Base-by-base conservation (phyloP, 2,797 vertebrate genomes). In the Streptopelia turtur region DNA sequence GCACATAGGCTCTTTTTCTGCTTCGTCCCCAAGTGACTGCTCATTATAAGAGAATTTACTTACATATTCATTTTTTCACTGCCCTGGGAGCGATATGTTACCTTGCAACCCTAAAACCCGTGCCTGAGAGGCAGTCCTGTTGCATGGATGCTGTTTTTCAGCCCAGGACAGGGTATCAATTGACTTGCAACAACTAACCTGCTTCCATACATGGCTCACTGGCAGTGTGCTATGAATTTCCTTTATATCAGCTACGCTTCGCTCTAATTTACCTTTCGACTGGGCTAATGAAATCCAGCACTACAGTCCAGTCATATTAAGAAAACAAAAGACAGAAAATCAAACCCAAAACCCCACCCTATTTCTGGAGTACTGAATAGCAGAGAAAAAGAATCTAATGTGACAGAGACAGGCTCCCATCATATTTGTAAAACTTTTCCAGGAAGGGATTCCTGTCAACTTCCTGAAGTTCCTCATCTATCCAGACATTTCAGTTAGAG, bases 401-500 rank as follows among this genome's bases (percentile, higher is more conserved):
- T 39, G 66, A 56, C 21, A 50, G 45, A 60, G 66, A 66, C 20
- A 47, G 39, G 55, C 22, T 81, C 64, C 37, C 10, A 24, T 82
- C 47, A 4, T 66, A 76, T 84, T 47, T 95, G 65, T 89, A 79
- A 86, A 96, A 95, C 78, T 96, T 97, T 94, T 61, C 95, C 79
- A 64, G 95, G 86, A 95, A 95, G 87, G 56, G 92, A 95, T 94
- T 96, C 91, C 93, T 97, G 97, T 96, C 96, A 96, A 49, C 94
- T 96, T 94, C 45, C 76, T 89, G 27, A 90, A 96, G 96, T 95
- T 97, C 91, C 96, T 94, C 87, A 21, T 97, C 96, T 91, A 77
- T 97, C 94, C 89, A 96, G 96, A 96, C 94, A 76, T 96, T 97
- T 96, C 96, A 87, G 78, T 97, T 94, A 95, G 92, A 97, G 94